Base-by-base conservation (phyloP, 2,113 vertebrate genomes). In the Myotis yumanensis region DNA sequence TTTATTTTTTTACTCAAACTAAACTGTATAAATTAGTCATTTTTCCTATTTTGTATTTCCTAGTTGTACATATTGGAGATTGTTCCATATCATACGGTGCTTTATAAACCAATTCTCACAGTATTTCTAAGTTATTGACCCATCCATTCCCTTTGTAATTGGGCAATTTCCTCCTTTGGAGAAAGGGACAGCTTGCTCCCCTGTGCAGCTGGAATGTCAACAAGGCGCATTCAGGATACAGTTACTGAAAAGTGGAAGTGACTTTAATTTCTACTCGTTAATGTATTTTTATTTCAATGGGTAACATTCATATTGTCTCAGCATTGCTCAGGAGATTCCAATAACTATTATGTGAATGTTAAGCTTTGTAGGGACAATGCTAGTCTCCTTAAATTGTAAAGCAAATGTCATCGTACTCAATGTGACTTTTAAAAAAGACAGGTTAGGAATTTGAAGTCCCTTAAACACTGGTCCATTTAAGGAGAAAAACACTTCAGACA, bases 201-300 rank as follows among this genome's bases (percentile, higher is more conserved):
- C 12, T 57, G 0, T 46, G 7, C 23, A 64, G 3, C 37, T 37
- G 2, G 9, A 72, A 43, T 71, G 20, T 30, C 28, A 83, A 51
- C 18, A 37, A 76, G 4, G 11, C 1, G 35, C 32, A 68, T 72
- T 48, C 37, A 84, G 14, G 32, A 51, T 43, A 77, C 25, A 62
- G 46, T 35, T 57, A 1, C 22, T 91, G 32, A 79, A 68, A 80
- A 90, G 93, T 46, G 11, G 48, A 89, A 68, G 3, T 23, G 9
- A 11, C 4, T 52, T 84, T 89, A 11, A 8, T 77, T 95, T 90
- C 43, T 68, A 80, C 4, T 69, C 3, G 0, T 68, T 89, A 90
- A 69, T 57, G 30, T 62, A 43, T 73, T 93, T 93, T 95, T 94
- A 82, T 90, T 90, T 94, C 72, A 72, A 32, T 62, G 35, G 37